Evolutionary conservation across 2,888 invertebrate species (phyloP), one percentile per base, ranked within the genome.

Genomic region (Notodonta dromedarius): DNA sequence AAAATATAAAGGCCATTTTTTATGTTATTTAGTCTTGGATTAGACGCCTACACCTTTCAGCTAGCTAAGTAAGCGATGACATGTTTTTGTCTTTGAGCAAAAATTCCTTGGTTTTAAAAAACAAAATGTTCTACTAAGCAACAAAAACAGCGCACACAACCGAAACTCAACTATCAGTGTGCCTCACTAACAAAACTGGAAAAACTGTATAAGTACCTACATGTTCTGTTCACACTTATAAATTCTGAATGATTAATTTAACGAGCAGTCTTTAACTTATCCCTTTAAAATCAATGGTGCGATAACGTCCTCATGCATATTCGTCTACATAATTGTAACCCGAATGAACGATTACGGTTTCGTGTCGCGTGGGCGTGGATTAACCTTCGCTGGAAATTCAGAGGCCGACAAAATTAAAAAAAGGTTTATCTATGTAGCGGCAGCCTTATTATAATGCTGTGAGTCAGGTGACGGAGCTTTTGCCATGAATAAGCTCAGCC

Each of bases 331-430:
- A 90, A 89, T 87, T 83, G 83, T 89, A 89, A 90, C 88, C 85
- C 84, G 81, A 89, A 90, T 88, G 89, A 90, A 81, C 88, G 91
- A 91, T 93, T 92, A 91, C 81, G 77, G 83, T 78, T 82, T 68
- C 71, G 81, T 75, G 79, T 79, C 71, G 85, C 85, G 90, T 91
- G 84, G 91, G 91, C 81, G 87, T 69, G 84, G 86, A 86, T 88
- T 87, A 86, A 84, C 82, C 82, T 84, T 81, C 83, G 57, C 59
- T 73, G 14, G 76, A 73, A 77, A 77, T 72, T 68, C 70, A 69
- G 71, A 73, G 77, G 74, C 70, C 78, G 65, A 73, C 70, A 74
- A 75, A 76, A 83, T 81, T 78, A 81, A 78, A 84, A 74, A 75
- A 73, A 71, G 66, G 81, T 85, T 87, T 90, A 90, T 90, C 89